Conservation (phyloP, 2,888 invertebrate genomes). For the Mesoligia furuncula region DNA sequence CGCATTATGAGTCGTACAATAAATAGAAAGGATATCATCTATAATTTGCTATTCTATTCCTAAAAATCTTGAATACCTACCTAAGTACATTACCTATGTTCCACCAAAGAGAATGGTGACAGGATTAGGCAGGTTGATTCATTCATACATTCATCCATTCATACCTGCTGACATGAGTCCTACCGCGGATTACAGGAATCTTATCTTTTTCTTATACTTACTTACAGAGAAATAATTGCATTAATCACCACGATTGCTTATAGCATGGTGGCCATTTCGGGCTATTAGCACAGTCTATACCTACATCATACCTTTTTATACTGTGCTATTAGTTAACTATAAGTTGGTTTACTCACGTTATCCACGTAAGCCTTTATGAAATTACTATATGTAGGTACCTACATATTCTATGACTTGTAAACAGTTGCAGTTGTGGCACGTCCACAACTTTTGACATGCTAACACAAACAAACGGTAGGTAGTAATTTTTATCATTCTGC, state of each 20-base stretch:
- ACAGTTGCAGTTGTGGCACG: slow-evolving; percentile 25
- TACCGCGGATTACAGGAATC: no score
- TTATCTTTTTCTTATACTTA: no score
- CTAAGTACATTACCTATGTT: not conserved
- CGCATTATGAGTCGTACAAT: no score
- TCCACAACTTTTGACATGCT: slow-evolving; percentile 13
- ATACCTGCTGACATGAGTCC: not conserved
- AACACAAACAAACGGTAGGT: slow-evolving; percentile 6
- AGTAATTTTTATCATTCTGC: slow-evolving; percentile 1
- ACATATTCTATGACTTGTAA: slow-evolving; percentile 18
- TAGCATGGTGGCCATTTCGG: not conserved
- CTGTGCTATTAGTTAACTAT: no score
- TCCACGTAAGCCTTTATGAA: not conserved
- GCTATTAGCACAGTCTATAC: not conserved
- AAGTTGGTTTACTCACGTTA: no score
- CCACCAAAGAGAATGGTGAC: not conserved
- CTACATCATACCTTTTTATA: no score
- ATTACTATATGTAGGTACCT: not conserved
- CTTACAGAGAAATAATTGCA: no score
- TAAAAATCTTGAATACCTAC: not conserved
- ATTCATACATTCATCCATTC: not conserved
- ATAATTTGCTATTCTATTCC: not conserved
- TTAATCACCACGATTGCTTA: no score
- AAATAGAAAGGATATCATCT: not conserved
- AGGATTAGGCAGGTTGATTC: not conserved